Conservation (phyloP, 2,888 invertebrate genomes). For the Macropis europaea region DNA sequence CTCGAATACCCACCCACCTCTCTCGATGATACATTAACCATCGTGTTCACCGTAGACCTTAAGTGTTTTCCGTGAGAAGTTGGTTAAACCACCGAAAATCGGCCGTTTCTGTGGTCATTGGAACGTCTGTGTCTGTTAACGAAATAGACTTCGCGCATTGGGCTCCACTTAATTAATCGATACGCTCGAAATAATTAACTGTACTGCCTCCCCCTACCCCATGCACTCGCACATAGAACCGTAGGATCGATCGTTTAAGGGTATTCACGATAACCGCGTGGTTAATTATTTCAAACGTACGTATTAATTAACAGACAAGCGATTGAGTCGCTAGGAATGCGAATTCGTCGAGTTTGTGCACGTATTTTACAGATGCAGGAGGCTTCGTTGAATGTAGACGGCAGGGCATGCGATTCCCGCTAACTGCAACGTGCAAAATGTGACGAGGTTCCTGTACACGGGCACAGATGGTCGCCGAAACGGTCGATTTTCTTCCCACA, state of each 20-base stretch:
- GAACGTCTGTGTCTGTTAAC: background rate
- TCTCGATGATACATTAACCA: conserved; percentile 49
- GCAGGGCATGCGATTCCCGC: background rate
- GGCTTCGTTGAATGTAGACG: too few relatives aligned
- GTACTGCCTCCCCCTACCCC: background rate
- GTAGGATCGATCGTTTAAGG: background rate
- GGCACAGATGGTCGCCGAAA: background rate
- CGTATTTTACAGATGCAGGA: too few relatives aligned
- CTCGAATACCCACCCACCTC: conserved; percentile 57
- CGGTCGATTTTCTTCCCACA: conserved; percentile 36
- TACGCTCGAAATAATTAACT: conserved; percentile 18
- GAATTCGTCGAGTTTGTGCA: too few relatives aligned
- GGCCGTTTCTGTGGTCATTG: background rate
- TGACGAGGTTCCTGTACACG: background rate
- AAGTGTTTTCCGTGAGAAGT: conserved; percentile 35
- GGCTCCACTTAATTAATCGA: background rate
- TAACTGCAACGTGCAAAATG: background rate
- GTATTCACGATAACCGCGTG: background rate
- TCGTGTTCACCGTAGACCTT: conserved; percentile 35
- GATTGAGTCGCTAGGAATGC: background rate
- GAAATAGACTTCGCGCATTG: background rate
- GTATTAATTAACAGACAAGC: background rate
- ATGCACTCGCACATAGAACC: background rate
- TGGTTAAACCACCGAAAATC: conserved; percentile 8
- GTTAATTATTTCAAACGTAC: background rate